phyloP scores from a whole-genome alignment of 1,140 invertebrate genomes.

The Agraylea sexmaculata region DNA sequence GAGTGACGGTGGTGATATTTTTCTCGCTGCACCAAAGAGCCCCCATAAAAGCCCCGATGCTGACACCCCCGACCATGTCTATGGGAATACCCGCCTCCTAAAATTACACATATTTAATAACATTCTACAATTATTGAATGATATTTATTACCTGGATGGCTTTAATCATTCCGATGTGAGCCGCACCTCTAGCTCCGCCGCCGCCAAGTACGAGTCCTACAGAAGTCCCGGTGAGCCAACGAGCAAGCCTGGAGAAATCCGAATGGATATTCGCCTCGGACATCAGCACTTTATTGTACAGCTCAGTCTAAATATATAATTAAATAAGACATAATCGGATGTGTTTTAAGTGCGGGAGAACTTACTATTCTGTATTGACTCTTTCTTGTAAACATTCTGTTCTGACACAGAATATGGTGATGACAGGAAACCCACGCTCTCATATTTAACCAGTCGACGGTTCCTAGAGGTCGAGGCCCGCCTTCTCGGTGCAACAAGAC shows the following conservation, averaged over 20 bases:
- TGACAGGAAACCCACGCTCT: slow-evolving; percentile 94
- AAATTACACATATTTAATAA: slow-evolving; percentile 19
- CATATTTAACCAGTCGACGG: slow-evolving; percentile 93
- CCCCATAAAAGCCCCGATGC: slow-evolving; percentile 95
- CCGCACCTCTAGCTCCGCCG: slow-evolving; percentile 89
- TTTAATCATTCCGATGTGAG: slow-evolving; percentile 92
- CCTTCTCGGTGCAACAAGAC: slow-evolving; percentile 86
- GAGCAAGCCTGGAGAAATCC: slow-evolving; percentile 91
- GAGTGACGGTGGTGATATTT: slow-evolving; percentile 80
- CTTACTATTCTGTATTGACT: slow-evolving; percentile 67
- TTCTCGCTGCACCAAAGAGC: slow-evolving; percentile 92
- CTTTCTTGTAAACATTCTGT: slow-evolving; percentile 83
- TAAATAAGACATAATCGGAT: no score
- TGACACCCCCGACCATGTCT: slow-evolving; percentile 96
- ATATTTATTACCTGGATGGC: slow-evolving; percentile 57
- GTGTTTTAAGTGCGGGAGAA: no score
- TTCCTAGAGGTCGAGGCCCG: slow-evolving; percentile 72
- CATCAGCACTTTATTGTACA: slow-evolving; percentile 79
- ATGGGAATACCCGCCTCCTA: slow-evolving; percentile 92
- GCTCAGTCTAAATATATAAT: no score
- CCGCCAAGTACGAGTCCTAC: slow-evolving; percentile 90
- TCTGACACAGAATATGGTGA: slow-evolving; percentile 93
- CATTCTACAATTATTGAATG: slow-evolving; percentile 3
- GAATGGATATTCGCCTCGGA: slow-evolving; percentile 83
- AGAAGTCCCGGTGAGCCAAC: slow-evolving; percentile 93